Conservation (phyloP, 2,888 invertebrate genomes). For the Drosophila mercatorum region DNA sequence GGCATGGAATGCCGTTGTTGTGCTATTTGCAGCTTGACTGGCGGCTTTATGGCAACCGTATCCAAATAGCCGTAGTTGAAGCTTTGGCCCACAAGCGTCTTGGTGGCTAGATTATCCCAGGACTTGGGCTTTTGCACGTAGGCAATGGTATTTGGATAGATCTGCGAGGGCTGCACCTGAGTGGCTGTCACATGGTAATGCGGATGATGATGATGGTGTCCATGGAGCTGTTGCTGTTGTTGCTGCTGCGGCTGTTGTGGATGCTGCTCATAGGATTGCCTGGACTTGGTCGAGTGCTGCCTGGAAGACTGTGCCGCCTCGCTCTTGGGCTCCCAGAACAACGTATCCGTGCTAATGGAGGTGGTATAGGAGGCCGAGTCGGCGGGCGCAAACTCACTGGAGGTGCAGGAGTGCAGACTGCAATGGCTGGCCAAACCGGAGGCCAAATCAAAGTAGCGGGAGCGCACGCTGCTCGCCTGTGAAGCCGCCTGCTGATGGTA, state of each 20-base stretch:
- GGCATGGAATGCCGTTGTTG: slow-evolving; percentile 85
- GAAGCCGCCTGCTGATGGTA: slow-evolving; percentile 84
- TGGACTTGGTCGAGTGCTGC: slow-evolving; percentile 86
- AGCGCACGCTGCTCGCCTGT: slow-evolving; percentile 83
- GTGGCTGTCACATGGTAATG: slow-evolving; percentile 84
- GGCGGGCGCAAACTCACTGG: slow-evolving; percentile 89
- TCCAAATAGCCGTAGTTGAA: slow-evolving; percentile 94
- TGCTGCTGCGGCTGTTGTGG: slow-evolving; percentile 71
- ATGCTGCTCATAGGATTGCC: slow-evolving; percentile 85
- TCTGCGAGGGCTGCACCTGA: slow-evolving; percentile 85
- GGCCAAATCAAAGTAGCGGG: slow-evolving; percentile 88
- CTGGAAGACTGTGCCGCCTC: slow-evolving; percentile 84
- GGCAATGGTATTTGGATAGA: slow-evolving; percentile 83
- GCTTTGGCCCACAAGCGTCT: slow-evolving; percentile 93
- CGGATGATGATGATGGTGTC: slow-evolving; percentile 84
- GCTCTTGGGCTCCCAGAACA: slow-evolving; percentile 91
- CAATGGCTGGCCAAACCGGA: slow-evolving; percentile 91
- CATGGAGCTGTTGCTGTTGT: slow-evolving; percentile 78
- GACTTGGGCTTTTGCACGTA: slow-evolving; percentile 91
- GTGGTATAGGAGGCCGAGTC: slow-evolving; percentile 93
- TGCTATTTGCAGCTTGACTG: slow-evolving; percentile 84
- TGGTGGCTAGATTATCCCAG: slow-evolving; percentile 95
- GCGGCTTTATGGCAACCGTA: slow-evolving; percentile 85
- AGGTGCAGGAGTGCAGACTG: slow-evolving; percentile 93
- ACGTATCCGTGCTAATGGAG: slow-evolving; percentile 93